A percentile compares a stretch with the other conserved stretches of the same genome.
Conservation (phyloP, 1,140 invertebrate genomes). For the Agrypnia vestita region DNA sequence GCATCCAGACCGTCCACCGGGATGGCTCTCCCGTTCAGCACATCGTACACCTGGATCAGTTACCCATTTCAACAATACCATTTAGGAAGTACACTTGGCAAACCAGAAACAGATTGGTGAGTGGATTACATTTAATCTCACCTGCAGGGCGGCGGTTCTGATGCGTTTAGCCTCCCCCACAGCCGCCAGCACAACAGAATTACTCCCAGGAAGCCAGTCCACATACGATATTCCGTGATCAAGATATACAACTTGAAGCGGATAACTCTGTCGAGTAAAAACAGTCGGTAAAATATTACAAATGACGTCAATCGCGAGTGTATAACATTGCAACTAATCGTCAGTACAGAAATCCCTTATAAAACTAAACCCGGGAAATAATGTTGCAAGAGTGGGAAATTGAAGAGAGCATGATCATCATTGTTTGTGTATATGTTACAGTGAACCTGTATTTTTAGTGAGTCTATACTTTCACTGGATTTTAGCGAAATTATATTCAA, state of each 20-base stretch:
- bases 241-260: conserved; percentile 19
- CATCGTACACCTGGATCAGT: conserved; percentile 42
- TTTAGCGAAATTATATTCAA: too few species aligned
- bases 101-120: neutral
- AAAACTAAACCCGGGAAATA: too few species aligned
- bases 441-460: too few species aligned
- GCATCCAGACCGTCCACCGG: conserved; percentile 29
- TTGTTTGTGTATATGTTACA: too few species aligned
- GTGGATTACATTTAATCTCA: neutral
- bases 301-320: too few species aligned
- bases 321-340: too few species aligned
- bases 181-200: conserved; percentile 11
- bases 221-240: conserved; percentile 30
- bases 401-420: too few species aligned
- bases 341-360: too few species aligned
- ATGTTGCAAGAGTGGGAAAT: too few species aligned
- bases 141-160: conserved; percentile 22
- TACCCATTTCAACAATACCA: neutral
- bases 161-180: neutral
- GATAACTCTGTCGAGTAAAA: conserved; percentile 5
- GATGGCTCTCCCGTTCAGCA: conserved; percentile 21
- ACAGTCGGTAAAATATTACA: too few species aligned
- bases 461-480: too few species aligned
- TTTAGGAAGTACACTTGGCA: too few species aligned
- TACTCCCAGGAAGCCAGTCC: conserved; percentile 39